Conservation (phyloP, 1,140 invertebrate species). For the Lutraria rhynchaena region DNA sequence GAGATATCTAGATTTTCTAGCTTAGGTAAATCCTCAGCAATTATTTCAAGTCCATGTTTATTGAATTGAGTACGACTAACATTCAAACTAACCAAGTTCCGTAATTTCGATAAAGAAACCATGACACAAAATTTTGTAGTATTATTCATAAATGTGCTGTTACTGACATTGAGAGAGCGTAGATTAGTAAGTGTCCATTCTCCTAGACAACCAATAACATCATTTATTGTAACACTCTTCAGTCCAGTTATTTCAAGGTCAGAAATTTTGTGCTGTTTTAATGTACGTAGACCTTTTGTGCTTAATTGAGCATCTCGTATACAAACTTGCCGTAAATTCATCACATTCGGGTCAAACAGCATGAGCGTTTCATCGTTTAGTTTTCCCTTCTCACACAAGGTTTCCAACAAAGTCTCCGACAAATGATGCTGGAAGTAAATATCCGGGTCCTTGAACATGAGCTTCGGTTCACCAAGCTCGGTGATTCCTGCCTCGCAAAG, state of each 20-base stretch:
- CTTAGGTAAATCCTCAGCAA: slow-evolving; percentile 87
- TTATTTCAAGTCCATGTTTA: slow-evolving; percentile 87
- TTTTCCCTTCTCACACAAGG: slow-evolving; percentile 86
- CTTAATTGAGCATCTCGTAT: slow-evolving; percentile 84
- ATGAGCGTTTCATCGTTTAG: slow-evolving; percentile 87
- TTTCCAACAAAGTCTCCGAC: slow-evolving; percentile 87
- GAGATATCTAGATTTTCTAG: slow-evolving; percentile 89
- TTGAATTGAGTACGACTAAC: slow-evolving; percentile 89
- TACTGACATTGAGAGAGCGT: slow-evolving; percentile 86
- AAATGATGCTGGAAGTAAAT: slow-evolving; percentile 87
- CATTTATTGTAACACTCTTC: slow-evolving; percentile 86
- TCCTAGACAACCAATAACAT: slow-evolving; percentile 87
- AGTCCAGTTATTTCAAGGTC: slow-evolving; percentile 86
- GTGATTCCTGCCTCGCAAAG: slow-evolving; percentile 83
- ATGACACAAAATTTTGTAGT: slow-evolving; percentile 82
- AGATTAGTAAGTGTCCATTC: slow-evolving; percentile 89
- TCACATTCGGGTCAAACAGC: slow-evolving; percentile 87
- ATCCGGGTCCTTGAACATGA: slow-evolving; percentile 86
- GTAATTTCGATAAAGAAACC: slow-evolving; percentile 82
- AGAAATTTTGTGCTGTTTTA: slow-evolving; percentile 86
- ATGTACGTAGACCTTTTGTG: slow-evolving; percentile 86
- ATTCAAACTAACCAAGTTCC: slow-evolving; percentile 87
- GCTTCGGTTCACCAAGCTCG: slow-evolving; percentile 77
- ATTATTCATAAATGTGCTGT: slow-evolving; percentile 86
- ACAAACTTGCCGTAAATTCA: slow-evolving; percentile 84